These are phyloP conservation scores for Mythimna ferrago DNA, from an alignment of 2,888 invertebrate genomes.

Conservation along the genomic window DNA sequence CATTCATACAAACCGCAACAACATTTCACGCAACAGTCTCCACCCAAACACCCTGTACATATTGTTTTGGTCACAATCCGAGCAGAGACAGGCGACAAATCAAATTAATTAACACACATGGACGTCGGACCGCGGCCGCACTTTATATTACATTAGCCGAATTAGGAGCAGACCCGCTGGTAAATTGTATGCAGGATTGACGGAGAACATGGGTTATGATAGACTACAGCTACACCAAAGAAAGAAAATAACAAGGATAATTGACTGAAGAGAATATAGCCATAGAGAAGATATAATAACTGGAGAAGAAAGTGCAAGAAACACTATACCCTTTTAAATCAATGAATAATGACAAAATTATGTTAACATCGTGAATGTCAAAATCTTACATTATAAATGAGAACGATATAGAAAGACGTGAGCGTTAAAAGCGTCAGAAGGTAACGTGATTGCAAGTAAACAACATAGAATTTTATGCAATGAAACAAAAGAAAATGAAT, in stretches of 20 bases:
- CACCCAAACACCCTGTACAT: slow-evolving; percentile 47
- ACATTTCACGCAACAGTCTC: neutral
- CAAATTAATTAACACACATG: slow-evolving; percentile 81
- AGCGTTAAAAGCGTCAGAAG: no score
- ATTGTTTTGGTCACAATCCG: slow-evolving; percentile 68
- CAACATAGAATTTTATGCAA: neutral
- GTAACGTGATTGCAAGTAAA: neutral
- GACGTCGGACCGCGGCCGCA: slow-evolving; percentile 37
- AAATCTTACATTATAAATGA: no score
- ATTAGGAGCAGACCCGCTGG: slow-evolving; percentile 56
- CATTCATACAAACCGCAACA: neutral
- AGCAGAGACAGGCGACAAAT: slow-evolving; percentile 80
- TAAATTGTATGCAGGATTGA: slow-evolving; percentile 21
- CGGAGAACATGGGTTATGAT: neutral
- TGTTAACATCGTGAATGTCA: no score
- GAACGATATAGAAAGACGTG: neutral
- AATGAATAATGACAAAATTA: no score
- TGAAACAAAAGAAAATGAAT: neutral
- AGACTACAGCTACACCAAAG: neutral
- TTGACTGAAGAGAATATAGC: no score
- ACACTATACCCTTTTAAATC: no score
- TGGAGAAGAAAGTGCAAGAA: neutral
- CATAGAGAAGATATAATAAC: no score
- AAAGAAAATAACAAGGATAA: no score
- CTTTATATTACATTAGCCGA: slow-evolving; percentile 65